Conservation (phyloP, 1,140 invertebrate genomes). For the Venustaconcha ellipsiformis region DNA sequence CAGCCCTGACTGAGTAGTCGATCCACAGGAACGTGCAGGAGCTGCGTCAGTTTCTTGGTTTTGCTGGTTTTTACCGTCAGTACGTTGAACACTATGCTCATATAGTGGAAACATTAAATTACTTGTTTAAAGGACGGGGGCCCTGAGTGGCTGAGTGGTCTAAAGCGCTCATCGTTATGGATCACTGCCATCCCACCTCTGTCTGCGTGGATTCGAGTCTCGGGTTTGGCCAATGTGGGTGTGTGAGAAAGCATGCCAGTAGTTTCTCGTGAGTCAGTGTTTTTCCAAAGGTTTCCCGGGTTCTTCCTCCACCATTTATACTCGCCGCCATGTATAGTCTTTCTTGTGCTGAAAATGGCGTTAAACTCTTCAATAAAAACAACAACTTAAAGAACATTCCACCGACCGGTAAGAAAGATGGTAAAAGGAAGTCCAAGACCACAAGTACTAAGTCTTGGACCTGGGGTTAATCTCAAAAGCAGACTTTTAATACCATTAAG, state of each 20-base stretch:
- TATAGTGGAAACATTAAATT: conserved; percentile 15
- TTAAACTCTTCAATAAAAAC: neutral
- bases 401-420: neutral
- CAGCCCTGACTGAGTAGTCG: conserved; percentile 48
- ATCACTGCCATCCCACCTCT: no score
- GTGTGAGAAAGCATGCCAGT: no score
- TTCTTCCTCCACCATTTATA: no score
- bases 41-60: conserved; percentile 4
- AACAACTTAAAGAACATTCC: neutral
- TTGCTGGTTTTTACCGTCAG: conserved; percentile 14
- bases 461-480: conserved; percentile 9
- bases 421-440: neutral
- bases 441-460: conserved; percentile 2
- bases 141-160: neutral
- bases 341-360: no score
- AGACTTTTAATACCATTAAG: neutral
- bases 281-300: no score
- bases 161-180: no score
- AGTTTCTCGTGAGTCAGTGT: no score
- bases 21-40: conserved; percentile 47
- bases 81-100: conserved; percentile 9
- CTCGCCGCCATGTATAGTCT: no score
- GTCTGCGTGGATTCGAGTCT: no score
- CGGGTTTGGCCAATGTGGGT: no score
- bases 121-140: conserved; percentile 10